Percentiles rank a stretch among this genome's conserved stretches.
Evolutionary conservation across 2,113 vertebrate species (phyloP).

Genomic region (Toxotes jaculatrix): DNA sequence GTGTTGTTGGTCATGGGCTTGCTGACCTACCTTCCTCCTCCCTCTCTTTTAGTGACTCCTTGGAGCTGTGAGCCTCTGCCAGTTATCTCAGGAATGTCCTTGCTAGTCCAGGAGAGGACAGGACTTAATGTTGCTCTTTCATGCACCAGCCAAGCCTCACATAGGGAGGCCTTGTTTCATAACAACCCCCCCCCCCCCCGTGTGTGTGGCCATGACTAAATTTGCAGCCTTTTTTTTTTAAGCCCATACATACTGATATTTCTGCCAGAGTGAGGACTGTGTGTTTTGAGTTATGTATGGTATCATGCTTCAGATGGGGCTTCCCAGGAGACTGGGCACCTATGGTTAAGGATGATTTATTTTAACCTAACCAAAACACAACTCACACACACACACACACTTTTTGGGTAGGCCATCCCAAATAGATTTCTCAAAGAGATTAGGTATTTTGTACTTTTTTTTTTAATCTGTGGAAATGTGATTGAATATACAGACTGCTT

Average conservation of each 20-base stretch:
- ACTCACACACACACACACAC: neutral
- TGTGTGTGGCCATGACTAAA: conserved; percentile 41
- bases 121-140: conserved; percentile 75
- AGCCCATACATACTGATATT: conserved; percentile 33
- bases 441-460: too few species aligned
- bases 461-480: neutral
- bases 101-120: conserved; percentile 48
- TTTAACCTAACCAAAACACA: neutral
- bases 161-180: conserved; percentile 71
- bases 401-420: neutral
- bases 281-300: conserved; percentile 5
- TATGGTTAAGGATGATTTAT: neutral
- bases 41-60: conserved; percentile 56
- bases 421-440: neutral
- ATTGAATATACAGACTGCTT: neutral
- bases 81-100: conserved; percentile 84
- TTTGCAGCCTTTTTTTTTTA: conserved; percentile 33
- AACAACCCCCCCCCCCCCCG: conserved; percentile 2
- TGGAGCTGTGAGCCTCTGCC: conserved; percentile 63
- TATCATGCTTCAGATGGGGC: neutral
- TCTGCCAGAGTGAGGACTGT: conserved; percentile 43
- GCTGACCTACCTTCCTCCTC: conserved; percentile 36
- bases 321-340: neutral
- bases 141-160: conserved; percentile 46
- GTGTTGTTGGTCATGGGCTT: conserved; percentile 21